Evolutionary conservation across 2,797 vertebrate species (phyloP).

Genomic region (Chaenodraco wilsoni): DNA sequence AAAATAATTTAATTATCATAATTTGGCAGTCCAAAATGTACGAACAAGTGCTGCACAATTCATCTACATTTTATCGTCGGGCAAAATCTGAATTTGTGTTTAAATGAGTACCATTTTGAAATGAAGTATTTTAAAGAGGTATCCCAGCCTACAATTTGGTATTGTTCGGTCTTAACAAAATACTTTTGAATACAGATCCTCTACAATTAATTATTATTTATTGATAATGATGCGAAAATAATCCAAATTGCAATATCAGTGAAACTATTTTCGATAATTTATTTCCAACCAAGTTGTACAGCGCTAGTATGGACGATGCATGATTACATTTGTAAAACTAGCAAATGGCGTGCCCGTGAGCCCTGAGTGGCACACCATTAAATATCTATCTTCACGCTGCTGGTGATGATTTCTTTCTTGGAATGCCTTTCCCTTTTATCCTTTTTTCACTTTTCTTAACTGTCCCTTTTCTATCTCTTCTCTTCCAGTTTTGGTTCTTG

Average conservation of each 20-base stretch:
- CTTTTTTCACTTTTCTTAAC: conserved; percentile 84
- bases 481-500: conserved; percentile 99
- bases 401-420: conserved; percentile 39
- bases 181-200: too few species aligned
- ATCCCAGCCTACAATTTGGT: too few species aligned
- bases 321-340: background rate
- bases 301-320: background rate
- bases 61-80: background rate
- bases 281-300: background rate
- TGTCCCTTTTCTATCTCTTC: conserved; percentile 86
- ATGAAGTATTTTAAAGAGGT: too few species aligned
- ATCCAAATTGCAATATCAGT: too few species aligned
- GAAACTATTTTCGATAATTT: background rate
- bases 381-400: conserved; percentile 7
- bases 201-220: too few species aligned
- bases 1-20: background rate
- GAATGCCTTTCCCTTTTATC: conserved; percentile 73
- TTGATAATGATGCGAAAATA: too few species aligned
- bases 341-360: background rate
- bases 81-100: background rate
- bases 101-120: background rate
- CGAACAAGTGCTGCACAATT: background rate
- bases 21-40: background rate
- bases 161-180: too few species aligned
- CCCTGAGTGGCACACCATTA: background rate